Percentiles rank a stretch among this genome's conserved stretches.
Evolutionary conservation across 2,113 vertebrate genomes (phyloP).

Genomic region (Datnioides undecimradiatus): DNA sequence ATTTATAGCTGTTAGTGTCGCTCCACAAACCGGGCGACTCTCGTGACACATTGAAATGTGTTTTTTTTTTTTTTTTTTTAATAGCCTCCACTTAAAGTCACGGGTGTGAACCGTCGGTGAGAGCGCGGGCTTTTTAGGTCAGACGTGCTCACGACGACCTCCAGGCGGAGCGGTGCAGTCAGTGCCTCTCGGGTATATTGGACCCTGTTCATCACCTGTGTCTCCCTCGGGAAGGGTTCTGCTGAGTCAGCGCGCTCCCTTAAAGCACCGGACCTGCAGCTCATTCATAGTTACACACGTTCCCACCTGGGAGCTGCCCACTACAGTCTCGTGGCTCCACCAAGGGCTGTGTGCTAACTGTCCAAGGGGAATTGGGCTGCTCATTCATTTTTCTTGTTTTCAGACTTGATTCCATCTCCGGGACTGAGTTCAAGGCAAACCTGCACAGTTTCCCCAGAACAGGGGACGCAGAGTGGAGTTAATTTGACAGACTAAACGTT

Average conservation of each 20-base stretch:
- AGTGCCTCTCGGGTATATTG: conserved; percentile 26
- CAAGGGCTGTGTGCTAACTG: not conserved
- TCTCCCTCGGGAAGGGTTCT: conserved; percentile 3
- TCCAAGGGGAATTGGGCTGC: not conserved
- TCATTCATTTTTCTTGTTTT: conserved; percentile 2
- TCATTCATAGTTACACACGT: conserved; percentile 39
- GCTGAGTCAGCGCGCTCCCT: conserved; percentile 39
- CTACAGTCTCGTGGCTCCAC: conserved; percentile 10
- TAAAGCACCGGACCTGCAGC: conserved; percentile 30
- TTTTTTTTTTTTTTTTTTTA: conserved; percentile 1
- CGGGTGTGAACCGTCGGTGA: not conserved
- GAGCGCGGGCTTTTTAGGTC: not conserved
- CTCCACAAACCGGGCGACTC: conserved; percentile 31
- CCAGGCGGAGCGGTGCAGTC: conserved; percentile 19
- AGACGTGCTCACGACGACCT: conserved; percentile 24
- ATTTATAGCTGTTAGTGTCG: conserved; percentile 64
- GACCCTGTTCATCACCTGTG: conserved; percentile 36
- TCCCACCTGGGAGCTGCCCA: conserved; percentile 53
- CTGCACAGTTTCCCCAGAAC: too few relatives aligned
- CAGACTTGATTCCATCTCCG: not conserved
- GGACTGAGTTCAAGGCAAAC: too few relatives aligned
- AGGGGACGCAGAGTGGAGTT: too few relatives aligned
- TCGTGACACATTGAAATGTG: conserved; percentile 18
- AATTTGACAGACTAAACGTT: too few relatives aligned
- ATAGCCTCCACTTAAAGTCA: not conserved